A percentile compares a stretch with the other conserved stretches of the same genome.
Conservation (phyloP, 1,140 invertebrate species). For the Drosophila melanogaster region Release_6_plus_ISO1_MT NT_037436.4:12989001-12989500, state of each 20-base stretch:
- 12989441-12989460: neutral
- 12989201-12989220: slow-evolving; percentile 46
- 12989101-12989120: slow-evolving; percentile 21
- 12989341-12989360: too few species aligned
- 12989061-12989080: slow-evolving; percentile 44
- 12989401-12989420: too few species aligned
- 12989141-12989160: slow-evolving; percentile 38
- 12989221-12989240: slow-evolving; percentile 18
- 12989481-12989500: neutral
- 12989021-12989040: slow-evolving; percentile 40
- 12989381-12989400: too few species aligned
- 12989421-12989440: neutral
- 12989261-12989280: neutral
- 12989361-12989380: too few species aligned
- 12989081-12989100: slow-evolving; percentile 35
- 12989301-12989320: neutral
- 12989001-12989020: slow-evolving; percentile 41
- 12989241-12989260: slow-evolving; percentile 14
- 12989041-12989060: slow-evolving; percentile 38
- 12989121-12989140: slow-evolving; percentile 25
- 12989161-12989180: slow-evolving; percentile 21
- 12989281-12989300: neutral
- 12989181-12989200: slow-evolving; percentile 41
- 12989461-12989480: neutral
- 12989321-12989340: too few species aligned